Base-by-base conservation (phyloP, 2,113 vertebrate genomes). In the Tragelaphus imberbis region DNA sequence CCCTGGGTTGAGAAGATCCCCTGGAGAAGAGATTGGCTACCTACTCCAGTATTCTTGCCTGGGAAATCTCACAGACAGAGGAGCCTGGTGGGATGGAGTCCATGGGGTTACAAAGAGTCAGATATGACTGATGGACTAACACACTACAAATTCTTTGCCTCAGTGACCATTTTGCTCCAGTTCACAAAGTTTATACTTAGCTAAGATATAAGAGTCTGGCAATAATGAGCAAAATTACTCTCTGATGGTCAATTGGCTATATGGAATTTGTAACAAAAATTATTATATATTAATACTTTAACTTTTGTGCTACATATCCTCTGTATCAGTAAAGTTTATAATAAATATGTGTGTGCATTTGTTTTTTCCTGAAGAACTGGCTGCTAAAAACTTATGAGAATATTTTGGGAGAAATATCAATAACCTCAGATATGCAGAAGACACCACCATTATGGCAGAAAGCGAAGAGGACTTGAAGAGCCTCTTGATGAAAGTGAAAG, bases 321-420 rank as follows among this genome's bases (percentile, higher is more conserved):
- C 85, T 90, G 40, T 58, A 88, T 84, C 30, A 82, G 16, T 75
- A 86, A 92, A 77, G 77, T 36, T 51, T 58, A 55, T 88, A 88
- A 81, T 68, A 68, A 71, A 44, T 14, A 12, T 59, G 40, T 10
- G 1, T 65, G 9, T n/a, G 4, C 23, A 1, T 75, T 27, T 12
- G 19, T 92, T 58, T 55, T 82, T 58, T 92, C 28, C 80, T 87
- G 71, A 44, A 82, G n/a, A 63, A 23, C 11, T 71, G 4, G 15
- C 33, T 93, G 51, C 59, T 79, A 93, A 68, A 49, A 17, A 47
- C 88, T 75, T 80, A 21, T 25, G 9, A 68, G 27, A 16, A 36
- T 49, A 13, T 21, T 71, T 71, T 36, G 1, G 9, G 65, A 71
- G n/a, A 36, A 21, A 71, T 36, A 36, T 71, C 65, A 21, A 71